Base-by-base conservation (phyloP, 2,797 vertebrate species). In the Sarcoramphus papa region DNA sequence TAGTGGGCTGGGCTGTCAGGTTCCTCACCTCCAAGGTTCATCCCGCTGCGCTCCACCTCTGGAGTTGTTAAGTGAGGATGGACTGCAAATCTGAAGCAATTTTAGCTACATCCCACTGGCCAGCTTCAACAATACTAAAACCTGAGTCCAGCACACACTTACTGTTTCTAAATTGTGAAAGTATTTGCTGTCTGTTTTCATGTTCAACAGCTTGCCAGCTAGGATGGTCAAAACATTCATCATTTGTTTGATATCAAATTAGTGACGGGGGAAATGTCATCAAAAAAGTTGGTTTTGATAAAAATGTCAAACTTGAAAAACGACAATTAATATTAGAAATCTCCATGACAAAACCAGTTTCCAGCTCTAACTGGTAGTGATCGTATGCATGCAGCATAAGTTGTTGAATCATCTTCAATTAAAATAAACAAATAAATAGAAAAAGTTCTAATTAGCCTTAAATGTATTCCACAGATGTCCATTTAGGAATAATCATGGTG, bases 401-500 rank as follows among this genome's bases (percentile, higher is more conserved):
- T 43, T 60, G 59, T 37, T 87, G 72, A 85, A 90, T 95, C 50
- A 17, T 73, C 45, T 94, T 91, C 69, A 90, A 73, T 51, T 90
- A 78, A 40, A 88, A 56, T 13, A 22, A 40, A 59, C 6, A 72
- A 85, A 94, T 47, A 73, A 91, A 78, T 41, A 72, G 31, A 92
- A 94, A 79, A 56, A 50, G 2, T 64, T 90, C 43, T 83, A 85
- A 68, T 73, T 96, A 82, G 50, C 78, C 68, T 41, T 81, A 92
- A 78, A 85, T 90, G 19, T 56, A 84, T 96, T 90, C 41, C n/a
- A 85, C 24, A 75, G 25, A 14, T 79, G 9, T 90, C 57, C 72
- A 40, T n/a, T 96, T 91, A 94, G 64, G 80, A 93, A 83, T 95
- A 95, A 72, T 63, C 63, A 54, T 65, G 85, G 40, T 53, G 69